phyloP scores from a whole-genome alignment of 2,797 vertebrate species.

The Aselliscus stoliczkanus region DNA sequence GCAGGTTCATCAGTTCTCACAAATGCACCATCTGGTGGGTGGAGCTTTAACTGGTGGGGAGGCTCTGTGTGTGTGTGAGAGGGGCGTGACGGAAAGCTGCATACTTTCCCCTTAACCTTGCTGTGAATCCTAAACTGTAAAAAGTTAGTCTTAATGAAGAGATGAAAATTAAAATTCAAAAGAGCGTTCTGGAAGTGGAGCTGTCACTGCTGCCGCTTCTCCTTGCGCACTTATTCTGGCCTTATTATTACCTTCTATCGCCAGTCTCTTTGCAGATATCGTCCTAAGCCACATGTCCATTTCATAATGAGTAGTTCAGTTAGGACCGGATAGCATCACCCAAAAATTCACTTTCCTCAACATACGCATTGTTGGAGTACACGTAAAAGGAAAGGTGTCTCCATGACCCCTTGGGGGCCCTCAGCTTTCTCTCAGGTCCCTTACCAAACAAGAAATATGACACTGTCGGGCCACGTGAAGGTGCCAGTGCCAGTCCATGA shows the following conservation, averaged over 20 bases:
- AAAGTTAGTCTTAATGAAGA: not conserved
- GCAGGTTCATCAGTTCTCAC: not conserved
- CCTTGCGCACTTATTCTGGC: not conserved
- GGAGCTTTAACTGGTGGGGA: not conserved
- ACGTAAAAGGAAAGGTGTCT: not conserved
- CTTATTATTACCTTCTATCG: not conserved
- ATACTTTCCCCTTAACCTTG: not conserved
- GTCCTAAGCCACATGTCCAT: fast-evolving
- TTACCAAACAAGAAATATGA: not conserved
- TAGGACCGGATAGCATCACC: not conserved
- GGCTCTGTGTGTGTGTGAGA: not conserved
- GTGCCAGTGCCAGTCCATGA: not conserved
- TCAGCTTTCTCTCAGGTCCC: not conserved
- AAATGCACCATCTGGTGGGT: not conserved
- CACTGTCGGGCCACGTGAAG: not conserved
- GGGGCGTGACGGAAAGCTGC: not conserved
- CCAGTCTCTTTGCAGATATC: not conserved
- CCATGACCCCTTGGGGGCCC: not conserved
- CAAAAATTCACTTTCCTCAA: not conserved
- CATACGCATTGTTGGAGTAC: fast-evolving
- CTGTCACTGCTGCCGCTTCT: not conserved
- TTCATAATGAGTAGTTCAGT: not conserved
- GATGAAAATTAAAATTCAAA: not conserved
- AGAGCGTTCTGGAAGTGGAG: not conserved
- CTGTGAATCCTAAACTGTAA: not conserved